Conservation (phyloP, 1,140 invertebrate species). For the Coenobita brevimanus region DNA sequence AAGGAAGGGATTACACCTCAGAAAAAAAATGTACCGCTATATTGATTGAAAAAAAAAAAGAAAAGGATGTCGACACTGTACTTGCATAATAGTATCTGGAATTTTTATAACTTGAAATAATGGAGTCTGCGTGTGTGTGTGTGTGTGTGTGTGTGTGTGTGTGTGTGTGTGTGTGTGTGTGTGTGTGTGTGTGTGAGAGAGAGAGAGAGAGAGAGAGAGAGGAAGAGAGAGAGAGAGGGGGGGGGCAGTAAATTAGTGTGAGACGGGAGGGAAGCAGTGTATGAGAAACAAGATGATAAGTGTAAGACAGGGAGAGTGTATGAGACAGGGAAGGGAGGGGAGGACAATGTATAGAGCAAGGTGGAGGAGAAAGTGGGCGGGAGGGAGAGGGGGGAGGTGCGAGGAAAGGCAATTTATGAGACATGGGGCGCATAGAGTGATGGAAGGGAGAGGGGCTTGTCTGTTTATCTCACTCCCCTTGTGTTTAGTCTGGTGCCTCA, state of each 20-base stretch:
- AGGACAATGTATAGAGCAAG: not conserved
- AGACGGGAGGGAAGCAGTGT: not conserved
- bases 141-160: no score
- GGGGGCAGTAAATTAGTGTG: not conserved
- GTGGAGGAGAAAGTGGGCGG: not conserved
- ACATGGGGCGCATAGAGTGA: not conserved
- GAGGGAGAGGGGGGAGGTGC: not conserved
- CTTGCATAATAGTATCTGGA: not conserved
- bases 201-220: conserved; percentile 15
- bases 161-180: no score
- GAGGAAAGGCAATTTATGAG: not conserved
- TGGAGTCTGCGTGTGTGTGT: no score
- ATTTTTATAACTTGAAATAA: not conserved
- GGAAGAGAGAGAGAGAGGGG: conserved; percentile 9
- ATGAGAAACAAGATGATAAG: not conserved
- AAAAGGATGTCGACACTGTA: not conserved
- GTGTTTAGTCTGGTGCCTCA: no score
- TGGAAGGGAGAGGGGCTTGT: not conserved
- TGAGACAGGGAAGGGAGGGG: not conserved
- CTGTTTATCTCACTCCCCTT: no score
- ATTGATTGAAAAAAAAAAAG: not conserved
- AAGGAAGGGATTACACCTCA: no score
- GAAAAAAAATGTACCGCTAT: no score
- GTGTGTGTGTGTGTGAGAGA: no score
- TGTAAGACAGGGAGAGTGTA: not conserved